Evolutionary conservation across 2,113 vertebrate species (phyloP).

Genomic region (Serranochromis macrocephalus): DNA sequence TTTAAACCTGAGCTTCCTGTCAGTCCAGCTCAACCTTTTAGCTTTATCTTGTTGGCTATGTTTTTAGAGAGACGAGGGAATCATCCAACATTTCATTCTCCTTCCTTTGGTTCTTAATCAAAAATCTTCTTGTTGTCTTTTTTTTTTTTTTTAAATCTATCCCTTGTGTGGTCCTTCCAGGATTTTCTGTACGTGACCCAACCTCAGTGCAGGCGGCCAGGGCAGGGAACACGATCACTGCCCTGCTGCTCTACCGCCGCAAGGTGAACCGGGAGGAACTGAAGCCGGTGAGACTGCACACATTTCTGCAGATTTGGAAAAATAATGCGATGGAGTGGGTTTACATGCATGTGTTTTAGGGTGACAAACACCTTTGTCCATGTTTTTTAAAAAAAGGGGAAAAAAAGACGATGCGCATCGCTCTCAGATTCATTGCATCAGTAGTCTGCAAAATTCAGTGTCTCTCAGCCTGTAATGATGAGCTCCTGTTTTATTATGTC

Average conservation of each 20-base stretch:
- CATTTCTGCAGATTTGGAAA: not conserved
- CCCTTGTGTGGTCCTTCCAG: slow-evolving; percentile 43
- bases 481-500: not conserved
- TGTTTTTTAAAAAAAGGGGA: too few species aligned
- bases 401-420: too few species aligned
- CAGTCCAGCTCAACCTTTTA: too few species aligned
- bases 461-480: not conserved
- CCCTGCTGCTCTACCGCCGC: slow-evolving; percentile 84
- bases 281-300: slow-evolving; percentile 76
- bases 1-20: not conserved
- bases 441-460: not conserved
- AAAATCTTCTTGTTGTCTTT: not conserved
- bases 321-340: too few species aligned
- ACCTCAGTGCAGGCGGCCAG: slow-evolving; percentile 85
- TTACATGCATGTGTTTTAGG: too few species aligned
- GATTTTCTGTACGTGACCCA: slow-evolving; percentile 83
- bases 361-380: too few species aligned
- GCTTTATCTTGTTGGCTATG: not conserved
- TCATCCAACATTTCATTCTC: rapidly evolving
- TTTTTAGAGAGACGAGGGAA: rapidly evolving
- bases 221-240: slow-evolving; percentile 86
- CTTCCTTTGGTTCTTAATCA: not conserved
- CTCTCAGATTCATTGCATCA: not conserved
- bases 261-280: slow-evolving; percentile 90
- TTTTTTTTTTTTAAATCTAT: not conserved